Conservation (phyloP, 2,113 vertebrate genomes). For the chimpanzee (Pan troglodytes) region DNA sequence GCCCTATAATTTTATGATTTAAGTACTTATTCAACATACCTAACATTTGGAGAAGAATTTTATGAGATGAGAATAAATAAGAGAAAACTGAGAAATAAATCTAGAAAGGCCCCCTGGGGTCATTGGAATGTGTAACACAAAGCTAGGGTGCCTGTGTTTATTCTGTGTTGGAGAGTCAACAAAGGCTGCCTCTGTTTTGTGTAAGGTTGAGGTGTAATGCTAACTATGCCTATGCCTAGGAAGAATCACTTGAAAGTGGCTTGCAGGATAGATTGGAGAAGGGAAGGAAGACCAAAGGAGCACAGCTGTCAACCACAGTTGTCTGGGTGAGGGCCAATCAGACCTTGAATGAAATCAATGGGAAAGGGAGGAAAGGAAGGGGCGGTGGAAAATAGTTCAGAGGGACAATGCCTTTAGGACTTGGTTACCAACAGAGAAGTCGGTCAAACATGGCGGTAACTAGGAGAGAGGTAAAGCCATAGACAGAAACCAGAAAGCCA, state of each 20-base stretch:
- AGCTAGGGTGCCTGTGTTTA: not conserved
- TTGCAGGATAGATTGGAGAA: not conserved
- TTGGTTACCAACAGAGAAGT: not conserved
- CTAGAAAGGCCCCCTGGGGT: not conserved
- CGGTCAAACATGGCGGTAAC: not conserved
- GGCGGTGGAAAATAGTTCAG: not conserved
- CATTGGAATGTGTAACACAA: not conserved
- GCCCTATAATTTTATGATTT: constrained; percentile 34
- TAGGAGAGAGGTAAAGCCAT: not conserved
- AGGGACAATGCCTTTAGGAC: not conserved
- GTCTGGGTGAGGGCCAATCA: not conserved
- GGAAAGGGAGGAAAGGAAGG: not conserved
- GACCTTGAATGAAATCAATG: not conserved
- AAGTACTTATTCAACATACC: constrained; percentile 22
- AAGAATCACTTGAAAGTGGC: not conserved
- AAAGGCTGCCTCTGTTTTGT: not conserved
- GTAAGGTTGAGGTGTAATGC: not conserved
- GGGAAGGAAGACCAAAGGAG: not conserved
- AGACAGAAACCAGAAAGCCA: not conserved
- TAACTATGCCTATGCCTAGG: not conserved
- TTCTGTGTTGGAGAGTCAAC: not conserved
- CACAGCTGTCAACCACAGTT: not conserved
- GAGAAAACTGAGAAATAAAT: not conserved
- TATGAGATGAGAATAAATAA: not conserved
- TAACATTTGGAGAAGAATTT: constrained; percentile 42